Evolutionary conservation across 2,797 vertebrate species (phyloP).

Genomic region (Psittacula echo): DNA sequence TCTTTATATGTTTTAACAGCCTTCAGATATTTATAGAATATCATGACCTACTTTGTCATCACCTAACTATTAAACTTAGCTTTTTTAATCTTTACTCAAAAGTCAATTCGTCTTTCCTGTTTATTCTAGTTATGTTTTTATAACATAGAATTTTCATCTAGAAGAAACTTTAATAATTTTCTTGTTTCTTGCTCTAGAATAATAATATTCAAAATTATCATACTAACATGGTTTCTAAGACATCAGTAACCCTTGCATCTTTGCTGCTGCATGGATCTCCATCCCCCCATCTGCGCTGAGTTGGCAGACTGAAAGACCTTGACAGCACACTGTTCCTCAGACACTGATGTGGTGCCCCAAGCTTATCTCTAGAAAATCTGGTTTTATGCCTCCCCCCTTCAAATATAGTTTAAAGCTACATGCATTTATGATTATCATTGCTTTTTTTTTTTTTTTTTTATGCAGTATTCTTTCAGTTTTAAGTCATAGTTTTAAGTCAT

Average conservation of each 20-base stretch:
- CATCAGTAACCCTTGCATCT: not conserved
- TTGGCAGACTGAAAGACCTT: not conserved
- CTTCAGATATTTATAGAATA: constrained; percentile 1
- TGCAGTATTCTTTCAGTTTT: not conserved
- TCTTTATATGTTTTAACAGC: not conserved
- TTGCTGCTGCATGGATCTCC: not conserved
- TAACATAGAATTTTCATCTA: not conserved
- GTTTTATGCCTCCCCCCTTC: not conserved
- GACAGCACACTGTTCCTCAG: not conserved
- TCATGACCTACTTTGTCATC: not conserved
- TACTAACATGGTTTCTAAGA: not conserved
- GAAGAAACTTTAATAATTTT: not conserved
- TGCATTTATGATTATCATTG: not conserved
- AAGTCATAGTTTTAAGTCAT: not conserved
- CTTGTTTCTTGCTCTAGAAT: not conserved
- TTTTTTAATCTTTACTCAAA: not conserved
- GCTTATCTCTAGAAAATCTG: not conserved
- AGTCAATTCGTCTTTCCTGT: not conserved
- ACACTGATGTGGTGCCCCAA: no score
- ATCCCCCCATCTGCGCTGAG: not conserved
- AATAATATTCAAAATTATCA: not conserved
- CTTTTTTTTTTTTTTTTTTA: not conserved
- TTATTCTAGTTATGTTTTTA: not conserved
- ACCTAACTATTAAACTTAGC: not conserved
- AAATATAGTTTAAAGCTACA: not conserved